Evolutionary conservation across 2,113 vertebrate species (phyloP).

Genomic region (Tautogolabrus adspersus): DNA sequence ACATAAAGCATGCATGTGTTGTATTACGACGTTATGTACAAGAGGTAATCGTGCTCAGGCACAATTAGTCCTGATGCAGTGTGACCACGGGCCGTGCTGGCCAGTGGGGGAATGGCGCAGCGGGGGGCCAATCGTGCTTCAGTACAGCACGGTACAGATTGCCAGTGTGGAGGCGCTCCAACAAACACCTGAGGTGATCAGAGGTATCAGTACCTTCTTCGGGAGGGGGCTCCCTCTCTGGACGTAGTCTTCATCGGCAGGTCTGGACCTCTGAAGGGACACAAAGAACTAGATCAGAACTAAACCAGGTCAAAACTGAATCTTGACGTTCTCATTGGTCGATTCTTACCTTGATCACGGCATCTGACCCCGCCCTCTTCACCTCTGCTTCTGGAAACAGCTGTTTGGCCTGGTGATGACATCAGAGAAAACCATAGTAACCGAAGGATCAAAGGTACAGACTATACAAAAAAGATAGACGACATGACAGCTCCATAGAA

Average conservation of each 20-base stretch:
- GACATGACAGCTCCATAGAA: background rate
- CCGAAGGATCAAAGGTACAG: background rate
- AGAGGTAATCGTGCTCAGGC: too few species aligned
- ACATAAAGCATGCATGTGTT: too few species aligned
- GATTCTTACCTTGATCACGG: slow-evolving; percentile 86
- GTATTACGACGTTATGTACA: too few species aligned
- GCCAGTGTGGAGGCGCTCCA: too few species aligned
- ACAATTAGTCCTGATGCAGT: too few species aligned
- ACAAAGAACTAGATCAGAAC: slow-evolving; percentile 21
- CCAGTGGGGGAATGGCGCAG: too few species aligned
- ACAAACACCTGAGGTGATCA: background rate
- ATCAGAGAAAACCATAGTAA: slow-evolving; percentile 13
- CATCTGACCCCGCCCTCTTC: slow-evolving; percentile 82
- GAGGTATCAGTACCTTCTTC: slow-evolving; percentile 87
- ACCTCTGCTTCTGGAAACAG: slow-evolving; percentile 91
- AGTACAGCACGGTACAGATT: too few species aligned
- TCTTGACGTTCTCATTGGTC: background rate
- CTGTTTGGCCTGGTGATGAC: slow-evolving; percentile 88
- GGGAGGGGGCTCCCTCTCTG: slow-evolving; percentile 90
- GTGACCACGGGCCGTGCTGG: too few species aligned
- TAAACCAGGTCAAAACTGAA: background rate
- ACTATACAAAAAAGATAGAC: background rate
- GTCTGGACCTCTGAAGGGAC: slow-evolving; percentile 84
- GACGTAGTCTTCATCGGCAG: slow-evolving; percentile 87
- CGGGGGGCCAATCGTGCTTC: too few species aligned